phyloP scores from a whole-genome alignment of 2,797 vertebrate genomes.

The Liparis tanakae region DNA sequence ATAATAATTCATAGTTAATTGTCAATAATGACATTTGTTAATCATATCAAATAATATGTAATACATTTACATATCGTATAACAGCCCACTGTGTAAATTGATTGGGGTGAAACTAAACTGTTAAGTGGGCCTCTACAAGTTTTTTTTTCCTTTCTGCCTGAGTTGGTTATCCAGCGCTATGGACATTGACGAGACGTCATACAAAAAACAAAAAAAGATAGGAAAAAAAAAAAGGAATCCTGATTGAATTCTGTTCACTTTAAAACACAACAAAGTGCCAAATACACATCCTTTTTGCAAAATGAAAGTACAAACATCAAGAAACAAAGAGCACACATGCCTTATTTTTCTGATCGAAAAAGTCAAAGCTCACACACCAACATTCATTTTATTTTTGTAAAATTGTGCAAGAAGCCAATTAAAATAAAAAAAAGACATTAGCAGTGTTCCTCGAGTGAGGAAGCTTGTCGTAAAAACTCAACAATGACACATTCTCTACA shows the following conservation, averaged over 20 bases:
- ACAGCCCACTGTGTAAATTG: slow-evolving; percentile 79
- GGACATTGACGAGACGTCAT: slow-evolving; percentile 82
- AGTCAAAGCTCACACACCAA: slow-evolving; percentile 94
- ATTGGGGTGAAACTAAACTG: slow-evolving; percentile 77
- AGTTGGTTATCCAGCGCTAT: slow-evolving; percentile 86
- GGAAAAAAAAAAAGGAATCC: slow-evolving; percentile 75
- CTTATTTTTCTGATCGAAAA: slow-evolving; percentile 87
- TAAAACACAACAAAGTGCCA: slow-evolving; percentile 82
- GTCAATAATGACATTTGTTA: slow-evolving; percentile 76
- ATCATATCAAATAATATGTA: slow-evolving; percentile 79
- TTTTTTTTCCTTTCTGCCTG: slow-evolving; percentile 83
- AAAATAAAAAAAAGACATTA: slow-evolving; percentile 74
- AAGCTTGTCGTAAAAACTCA: slow-evolving; percentile 90
- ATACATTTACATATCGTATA: slow-evolving; percentile 77
- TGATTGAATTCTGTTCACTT: slow-evolving; percentile 82
- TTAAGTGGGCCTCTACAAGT: slow-evolving; percentile 76
- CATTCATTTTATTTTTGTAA: slow-evolving; percentile 94
- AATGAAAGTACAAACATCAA: slow-evolving; percentile 89
- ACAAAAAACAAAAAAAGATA: slow-evolving; percentile 67
- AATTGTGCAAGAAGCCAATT: slow-evolving; percentile 92
- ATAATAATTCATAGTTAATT: slow-evolving; percentile 79
- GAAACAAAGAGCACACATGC: slow-evolving; percentile 81
- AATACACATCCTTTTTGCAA: slow-evolving; percentile 82
- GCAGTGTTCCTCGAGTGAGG: slow-evolving; percentile 92
- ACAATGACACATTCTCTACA: slow-evolving; percentile 92